Evolutionary conservation across 2,113 vertebrate genomes (phyloP).

Genomic region (Sphaerodactylus townsendi): DNA sequence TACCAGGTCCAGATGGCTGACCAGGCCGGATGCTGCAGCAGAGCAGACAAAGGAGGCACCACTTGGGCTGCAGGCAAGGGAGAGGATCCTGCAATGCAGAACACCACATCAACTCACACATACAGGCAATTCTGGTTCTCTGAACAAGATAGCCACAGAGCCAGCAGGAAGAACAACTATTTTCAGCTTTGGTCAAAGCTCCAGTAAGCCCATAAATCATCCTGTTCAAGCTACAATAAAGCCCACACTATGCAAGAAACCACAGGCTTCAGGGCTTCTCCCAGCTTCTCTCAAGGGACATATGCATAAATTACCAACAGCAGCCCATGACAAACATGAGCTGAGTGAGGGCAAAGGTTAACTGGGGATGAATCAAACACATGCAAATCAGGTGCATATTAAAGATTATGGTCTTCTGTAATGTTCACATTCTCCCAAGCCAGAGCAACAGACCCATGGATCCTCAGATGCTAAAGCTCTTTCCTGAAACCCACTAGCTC

Average conservation of each 20-base stretch:
- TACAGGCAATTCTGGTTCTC: not conserved
- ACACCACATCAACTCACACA: not conserved
- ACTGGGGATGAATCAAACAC: not conserved
- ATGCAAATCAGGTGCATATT: not conserved
- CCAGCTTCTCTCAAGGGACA: not conserved
- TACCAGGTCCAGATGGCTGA: conserved; percentile 55
- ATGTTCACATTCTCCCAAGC: not conserved
- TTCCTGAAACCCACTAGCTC: too few relatives aligned
- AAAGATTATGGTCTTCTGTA: not conserved
- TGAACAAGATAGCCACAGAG: not conserved
- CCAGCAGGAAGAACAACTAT: not conserved
- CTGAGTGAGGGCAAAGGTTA: not conserved
- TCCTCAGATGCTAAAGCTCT: not conserved
- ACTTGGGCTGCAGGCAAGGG: conserved; percentile 91
- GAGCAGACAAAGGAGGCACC: conserved; percentile 95
- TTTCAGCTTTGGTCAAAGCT: not conserved
- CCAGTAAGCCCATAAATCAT: fast-evolving
- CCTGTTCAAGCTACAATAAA: not conserved
- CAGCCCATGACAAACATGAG: not conserved
- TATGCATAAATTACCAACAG: not conserved
- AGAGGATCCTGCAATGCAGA: conserved; percentile 86
- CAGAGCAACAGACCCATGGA: not conserved
- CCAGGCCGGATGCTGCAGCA: conserved; percentile 81
- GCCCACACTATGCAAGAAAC: too few relatives aligned
- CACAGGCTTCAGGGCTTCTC: not conserved